Evolutionary conservation across 37 sponge, comb jelly and placozoan species (phyloP).

Genomic region (Eunapius fragilis): DNA sequence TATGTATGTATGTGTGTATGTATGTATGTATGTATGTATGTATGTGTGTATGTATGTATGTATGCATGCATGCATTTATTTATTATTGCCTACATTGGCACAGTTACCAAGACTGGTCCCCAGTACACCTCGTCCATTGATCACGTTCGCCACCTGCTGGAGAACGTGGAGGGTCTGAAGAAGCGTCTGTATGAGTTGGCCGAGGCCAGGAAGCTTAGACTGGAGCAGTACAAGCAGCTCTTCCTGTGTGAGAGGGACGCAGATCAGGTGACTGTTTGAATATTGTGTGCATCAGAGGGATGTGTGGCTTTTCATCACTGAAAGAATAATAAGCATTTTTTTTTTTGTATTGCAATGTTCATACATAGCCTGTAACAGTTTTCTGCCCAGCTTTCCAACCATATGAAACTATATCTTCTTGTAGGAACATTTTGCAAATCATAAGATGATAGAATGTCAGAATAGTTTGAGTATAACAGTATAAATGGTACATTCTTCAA

Average conservation of each 20-base stretch:
- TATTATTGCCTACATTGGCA: background rate
- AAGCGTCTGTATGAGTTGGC: constrained; percentile 52
- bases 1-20: background rate
- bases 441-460: no score
- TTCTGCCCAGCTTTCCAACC: no score
- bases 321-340: no score
- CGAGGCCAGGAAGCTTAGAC: constrained; percentile 41
- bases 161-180: constrained; percentile 38
- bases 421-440: no score
- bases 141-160: constrained; percentile 30
- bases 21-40: background rate
- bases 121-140: constrained; percentile 21
- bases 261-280: constrained; percentile 30
- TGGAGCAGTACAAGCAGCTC: constrained; percentile 66
- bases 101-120: constrained; percentile 2
- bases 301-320: background rate
- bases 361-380: no score
- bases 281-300: background rate
- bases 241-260: constrained; percentile 74
- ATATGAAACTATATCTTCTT: no score
- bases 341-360: no score
- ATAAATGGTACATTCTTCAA: no score
- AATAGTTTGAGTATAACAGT: no score
- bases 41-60: background rate
- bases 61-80: background rate